Evolutionary conservation across 2,113 vertebrate genomes (phyloP).

Genomic region (Chloroceryle aenea): DNA sequence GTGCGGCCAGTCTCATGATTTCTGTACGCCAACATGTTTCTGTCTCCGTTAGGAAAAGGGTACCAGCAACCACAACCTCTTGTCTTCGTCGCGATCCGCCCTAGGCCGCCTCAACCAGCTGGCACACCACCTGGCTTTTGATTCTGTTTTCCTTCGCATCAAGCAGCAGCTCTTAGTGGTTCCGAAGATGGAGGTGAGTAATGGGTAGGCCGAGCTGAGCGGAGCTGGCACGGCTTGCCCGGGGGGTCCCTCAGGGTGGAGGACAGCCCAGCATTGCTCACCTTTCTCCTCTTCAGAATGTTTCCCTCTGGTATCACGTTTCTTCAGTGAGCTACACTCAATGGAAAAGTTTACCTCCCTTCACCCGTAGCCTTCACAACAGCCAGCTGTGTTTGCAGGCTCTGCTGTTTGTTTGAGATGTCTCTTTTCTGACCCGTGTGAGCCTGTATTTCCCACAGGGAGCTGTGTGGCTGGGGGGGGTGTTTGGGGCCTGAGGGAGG

Average conservation of each 20-base stretch:
- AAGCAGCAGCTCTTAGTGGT: conserved; percentile 91
- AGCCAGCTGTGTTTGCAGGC: not conserved
- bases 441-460: not conserved
- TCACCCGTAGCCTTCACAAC: not conserved
- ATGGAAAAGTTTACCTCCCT: not conserved
- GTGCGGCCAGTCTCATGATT: not conserved
- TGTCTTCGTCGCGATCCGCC: conserved; percentile 78
- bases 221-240: not conserved
- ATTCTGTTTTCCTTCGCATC: conserved; percentile 96
- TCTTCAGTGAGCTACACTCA: not conserved
- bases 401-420: not conserved
- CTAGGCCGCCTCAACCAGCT: conserved; percentile 93
- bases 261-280: accelerated
- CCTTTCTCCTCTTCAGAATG: not conserved
- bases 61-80: conserved; percentile 85
- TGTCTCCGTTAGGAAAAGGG: conserved; percentile 87
- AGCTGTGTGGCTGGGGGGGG: not conserved
- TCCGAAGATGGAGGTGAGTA: conserved; percentile 89
- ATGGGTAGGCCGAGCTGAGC: not conserved
- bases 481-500: not conserved
- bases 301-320: not conserved
- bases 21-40: not conserved
- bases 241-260: not conserved
- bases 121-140: conserved; percentile 94
- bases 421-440: not conserved